Evolutionary conservation across 2,888 invertebrate genomes (phyloP).

Genomic region (Heliconius charithonia): DNA sequence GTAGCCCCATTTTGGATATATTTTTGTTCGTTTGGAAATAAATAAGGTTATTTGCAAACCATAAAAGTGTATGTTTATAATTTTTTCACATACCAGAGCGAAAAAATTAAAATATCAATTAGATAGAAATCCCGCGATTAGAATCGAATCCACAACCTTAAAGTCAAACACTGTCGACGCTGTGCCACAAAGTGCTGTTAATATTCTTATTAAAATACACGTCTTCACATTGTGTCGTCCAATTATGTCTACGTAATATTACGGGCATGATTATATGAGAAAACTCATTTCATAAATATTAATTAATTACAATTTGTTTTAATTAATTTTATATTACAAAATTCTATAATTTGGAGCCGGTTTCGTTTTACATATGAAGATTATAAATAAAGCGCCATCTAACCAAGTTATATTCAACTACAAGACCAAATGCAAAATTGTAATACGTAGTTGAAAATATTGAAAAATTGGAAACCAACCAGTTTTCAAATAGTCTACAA

Average conservation of each 20-base stretch:
- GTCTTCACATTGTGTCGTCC: not conserved
- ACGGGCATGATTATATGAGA: not conserved
- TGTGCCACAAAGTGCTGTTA: too few relatives aligned
- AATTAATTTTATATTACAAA: not conserved
- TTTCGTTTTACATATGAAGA: not conserved
- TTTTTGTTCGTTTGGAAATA: too few relatives aligned
- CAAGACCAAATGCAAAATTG: not conserved
- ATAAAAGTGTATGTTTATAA: too few relatives aligned
- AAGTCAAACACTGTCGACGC: too few relatives aligned
- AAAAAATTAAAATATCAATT: too few relatives aligned
- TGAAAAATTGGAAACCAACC: not conserved
- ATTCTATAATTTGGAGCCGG: not conserved
- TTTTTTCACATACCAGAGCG: too few relatives aligned
- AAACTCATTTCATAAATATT: not conserved
- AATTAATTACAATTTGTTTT: not conserved
- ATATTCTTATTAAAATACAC: too few relatives aligned
- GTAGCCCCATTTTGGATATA: too few relatives aligned
- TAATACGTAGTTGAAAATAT: not conserved
- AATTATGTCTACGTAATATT: not conserved
- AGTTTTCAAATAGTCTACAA: not conserved
- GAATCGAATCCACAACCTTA: too few relatives aligned
- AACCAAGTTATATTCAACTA: not conserved
- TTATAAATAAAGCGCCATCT: conserved; percentile 5
- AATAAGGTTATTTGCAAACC: too few relatives aligned
- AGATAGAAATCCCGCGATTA: too few relatives aligned